Evolutionary conservation across 2,888 invertebrate genomes (phyloP), one percentile per base, ranked within the genome.

Genomic region (Lordiphosa andalusiaca): DNA sequence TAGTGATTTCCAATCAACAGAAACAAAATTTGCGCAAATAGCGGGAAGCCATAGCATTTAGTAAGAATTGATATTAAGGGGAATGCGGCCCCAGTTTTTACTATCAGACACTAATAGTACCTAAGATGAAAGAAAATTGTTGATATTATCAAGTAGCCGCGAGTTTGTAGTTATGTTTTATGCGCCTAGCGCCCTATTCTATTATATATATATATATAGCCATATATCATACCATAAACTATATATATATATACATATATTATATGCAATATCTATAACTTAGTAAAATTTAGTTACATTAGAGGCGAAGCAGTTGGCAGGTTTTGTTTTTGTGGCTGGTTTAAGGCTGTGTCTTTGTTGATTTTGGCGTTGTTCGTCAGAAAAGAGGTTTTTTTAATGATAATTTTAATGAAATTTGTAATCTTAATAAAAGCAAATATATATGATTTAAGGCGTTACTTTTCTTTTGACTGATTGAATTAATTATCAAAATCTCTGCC

Each of bases 1-100:
- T 88, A 53, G 89, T 90, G 9, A 89, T 90, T 46, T 88, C 90
- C 37, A 89, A 89, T 73, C 89, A 89, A 67, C 89, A 89, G 69
- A 89, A 88, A 64, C 89, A 89, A 69, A 88, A 88, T 84, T 80
- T 88, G 72, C 88, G 88, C 55, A 89, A 89, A 66, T 88, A 73
- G 75, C 49, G n/a, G 47, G 48, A 40, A 39, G 25, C n/a, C n/a
- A 58, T 44, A 62, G 69, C 64, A 78, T 75, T 61, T 60, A 71
- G 21, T 48, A 30, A 30, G 7, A 23, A 6, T 1, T 19, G 19
- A 19, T 19, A 19, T 19, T 19, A 19, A 19, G 23, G 4, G 6
- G 6, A 23, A 23, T 4, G 6, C 6, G 6, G 1, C 5, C 30
- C 30, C 9, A 30, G 30, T 30, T 30, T 10, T 30, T 10, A 30